Conservation (phyloP, 35 echinoderm and acorn worm species). For the Heliocidaris tuberculata region DNA sequence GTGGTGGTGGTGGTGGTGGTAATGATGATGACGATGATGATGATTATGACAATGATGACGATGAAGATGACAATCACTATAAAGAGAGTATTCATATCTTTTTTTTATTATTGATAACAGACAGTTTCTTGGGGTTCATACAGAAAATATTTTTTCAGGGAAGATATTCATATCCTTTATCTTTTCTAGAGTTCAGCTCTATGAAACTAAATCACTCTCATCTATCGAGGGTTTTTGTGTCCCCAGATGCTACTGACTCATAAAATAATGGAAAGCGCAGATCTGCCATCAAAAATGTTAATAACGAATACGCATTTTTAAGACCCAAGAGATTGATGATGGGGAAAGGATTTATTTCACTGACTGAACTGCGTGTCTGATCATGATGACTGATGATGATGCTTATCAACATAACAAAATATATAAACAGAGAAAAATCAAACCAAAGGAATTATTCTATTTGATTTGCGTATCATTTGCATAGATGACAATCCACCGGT, state of each 20-base stretch:
- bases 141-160: background rate
- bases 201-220: background rate
- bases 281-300: background rate
- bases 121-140: background rate
- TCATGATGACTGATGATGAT: no score
- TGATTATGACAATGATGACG: background rate
- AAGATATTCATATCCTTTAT: background rate
- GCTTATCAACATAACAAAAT: no score
- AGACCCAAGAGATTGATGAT: no score
- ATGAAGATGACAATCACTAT: background rate
- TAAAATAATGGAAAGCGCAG: background rate
- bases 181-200: background rate
- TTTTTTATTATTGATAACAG: background rate
- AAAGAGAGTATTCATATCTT: background rate
- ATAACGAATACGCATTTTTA: background rate
- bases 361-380: no score
- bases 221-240: background rate
- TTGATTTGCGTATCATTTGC: background rate
- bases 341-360: no score
- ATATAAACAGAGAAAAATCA: no score
- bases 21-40: background rate
- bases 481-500: background rate
- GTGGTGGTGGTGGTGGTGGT: background rate
- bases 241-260: background rate
- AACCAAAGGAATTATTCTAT: no score